These are phyloP conservation scores for Diarsia mendica DNA, from an alignment of 2,888 invertebrate species.

Conservation along the genomic window DNA sequence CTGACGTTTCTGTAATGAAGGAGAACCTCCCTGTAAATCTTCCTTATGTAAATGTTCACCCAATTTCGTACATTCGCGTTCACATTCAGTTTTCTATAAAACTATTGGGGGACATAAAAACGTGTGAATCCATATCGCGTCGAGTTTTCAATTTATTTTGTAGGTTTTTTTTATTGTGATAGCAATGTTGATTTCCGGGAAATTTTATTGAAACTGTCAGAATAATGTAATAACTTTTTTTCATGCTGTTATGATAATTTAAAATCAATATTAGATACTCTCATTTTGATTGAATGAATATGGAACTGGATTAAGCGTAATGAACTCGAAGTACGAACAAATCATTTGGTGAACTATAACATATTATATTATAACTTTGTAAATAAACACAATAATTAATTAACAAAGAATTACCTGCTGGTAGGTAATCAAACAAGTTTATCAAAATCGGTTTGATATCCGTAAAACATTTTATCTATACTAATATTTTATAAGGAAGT, in stretches of 20 bases:
- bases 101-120: slow-evolving; percentile 21
- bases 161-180: background rate
- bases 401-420: background rate
- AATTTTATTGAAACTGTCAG: background rate
- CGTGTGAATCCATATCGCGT: slow-evolving; percentile 12
- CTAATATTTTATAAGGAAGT: no score
- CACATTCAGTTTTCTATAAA: slow-evolving; percentile 45
- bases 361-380: background rate
- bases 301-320: background rate
- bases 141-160: slow-evolving; percentile 22
- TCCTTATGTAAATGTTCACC: slow-evolving; percentile 58
- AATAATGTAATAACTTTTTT: background rate
- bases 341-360: background rate
- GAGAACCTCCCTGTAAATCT: slow-evolving; percentile 61
- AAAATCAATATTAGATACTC: no score
- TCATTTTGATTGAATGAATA: background rate
- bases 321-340: background rate
- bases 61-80: slow-evolving; percentile 46
- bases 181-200: background rate
- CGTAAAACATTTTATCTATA: background rate
- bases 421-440: background rate
- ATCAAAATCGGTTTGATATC: background rate
- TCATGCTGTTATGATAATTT: background rate
- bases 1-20: slow-evolving; percentile 73
- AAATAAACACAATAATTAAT: background rate